Evolutionary conservation across 1,140 invertebrate genomes (phyloP), one percentile per base, ranked within the genome.

Genomic region (Aphaenogaster floridana): DNA sequence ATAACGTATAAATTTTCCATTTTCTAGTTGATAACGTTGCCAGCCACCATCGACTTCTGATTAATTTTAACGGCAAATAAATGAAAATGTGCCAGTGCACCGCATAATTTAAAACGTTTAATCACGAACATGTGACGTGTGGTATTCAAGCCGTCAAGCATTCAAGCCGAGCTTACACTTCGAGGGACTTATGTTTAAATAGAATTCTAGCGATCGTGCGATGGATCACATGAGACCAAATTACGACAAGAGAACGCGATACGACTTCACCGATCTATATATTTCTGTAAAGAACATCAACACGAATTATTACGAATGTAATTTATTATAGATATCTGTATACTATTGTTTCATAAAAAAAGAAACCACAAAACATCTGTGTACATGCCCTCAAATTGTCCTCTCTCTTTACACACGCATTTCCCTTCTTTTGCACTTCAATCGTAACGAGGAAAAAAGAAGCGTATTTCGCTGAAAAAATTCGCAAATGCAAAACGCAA

Each of bases 261-360:
- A 74, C 66, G 86, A 89, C 76, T 83, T 92, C 81, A 92, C 66
- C 71, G 63, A 89, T 90, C 81, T 85, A 92, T 92, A 91, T 91
- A 90, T 88, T 91, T 91, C 90, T 92, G 91, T 92, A 92, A 92
- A 92, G 90, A 83, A 90, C 45, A 52, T 92, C 86, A 88, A 88
- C 84, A 91, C 89, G 83, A 92, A 92, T 92, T 91, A 92, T 86
- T 91, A 91, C 77, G 72, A 72, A 91, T 90, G 91, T 86, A 88
- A 92, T 91, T 90, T 92, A 92, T 87, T 88, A 92, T 92, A 92
- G 89, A 92, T 90, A 92, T 89, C 87, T 92, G 92, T 92, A 92
- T 87, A 91, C 86, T 92, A 92, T 92, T 92, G 92, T 92, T 92
- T 92, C 89, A 83, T 92, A 76, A 21, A 69, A 83, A 48, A 50